These are phyloP conservation scores for Pangasius larnaudii DNA, from an alignment of 2,797 vertebrate genomes.

Conservation along the genomic window DNA sequence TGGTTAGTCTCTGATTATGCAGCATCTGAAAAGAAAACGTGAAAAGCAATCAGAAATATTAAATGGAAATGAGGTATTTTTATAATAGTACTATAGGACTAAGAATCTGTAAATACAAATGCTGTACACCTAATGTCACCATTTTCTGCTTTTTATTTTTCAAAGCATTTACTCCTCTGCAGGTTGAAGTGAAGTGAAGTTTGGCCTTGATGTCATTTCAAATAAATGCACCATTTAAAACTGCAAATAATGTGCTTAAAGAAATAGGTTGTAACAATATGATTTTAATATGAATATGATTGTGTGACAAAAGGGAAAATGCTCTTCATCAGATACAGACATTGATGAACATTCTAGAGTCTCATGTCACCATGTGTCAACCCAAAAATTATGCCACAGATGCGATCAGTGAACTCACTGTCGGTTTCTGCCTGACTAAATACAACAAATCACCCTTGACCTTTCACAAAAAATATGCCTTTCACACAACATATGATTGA, in stretches of 20 bases:
- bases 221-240: background rate
- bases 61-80: background rate
- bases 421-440: slow-evolving; percentile 8
- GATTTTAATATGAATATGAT: too few species aligned
- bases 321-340: background rate
- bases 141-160: background rate
- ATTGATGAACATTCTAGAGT: background rate
- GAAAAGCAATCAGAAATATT: slow-evolving; percentile 7
- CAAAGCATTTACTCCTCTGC: background rate
- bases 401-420: slow-evolving; percentile 8
- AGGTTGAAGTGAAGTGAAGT: background rate
- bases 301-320: background rate
- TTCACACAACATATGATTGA: slow-evolving; percentile 26
- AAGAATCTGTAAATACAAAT: background rate
- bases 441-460: slow-evolving; percentile 39
- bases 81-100: background rate
- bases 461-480: slow-evolving; percentile 46
- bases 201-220: background rate
- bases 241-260: background rate
- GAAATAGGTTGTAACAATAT: background rate
- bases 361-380: background rate
- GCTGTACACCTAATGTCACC: background rate
- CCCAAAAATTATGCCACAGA: background rate
- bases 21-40: background rate
- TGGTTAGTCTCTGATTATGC: background rate